phyloP scores from a whole-genome alignment of 1,140 invertebrate species.

The Marisa cornuarietis region DNA sequence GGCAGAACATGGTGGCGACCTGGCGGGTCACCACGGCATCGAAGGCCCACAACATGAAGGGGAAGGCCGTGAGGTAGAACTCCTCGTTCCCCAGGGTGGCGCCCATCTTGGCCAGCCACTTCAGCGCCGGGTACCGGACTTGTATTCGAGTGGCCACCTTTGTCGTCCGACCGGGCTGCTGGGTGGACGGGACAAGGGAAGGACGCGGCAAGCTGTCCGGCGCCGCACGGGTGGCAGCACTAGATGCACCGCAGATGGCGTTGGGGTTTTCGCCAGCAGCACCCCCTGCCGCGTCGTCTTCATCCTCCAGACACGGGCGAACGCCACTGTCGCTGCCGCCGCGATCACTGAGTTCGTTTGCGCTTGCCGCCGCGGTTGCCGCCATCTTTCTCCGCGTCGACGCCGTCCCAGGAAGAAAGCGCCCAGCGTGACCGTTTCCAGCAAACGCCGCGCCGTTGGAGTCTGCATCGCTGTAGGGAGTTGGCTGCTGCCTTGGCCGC shows the following conservation, averaged over 20 bases:
- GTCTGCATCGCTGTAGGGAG: no score
- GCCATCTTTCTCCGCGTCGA: no score
- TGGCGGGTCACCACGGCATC: constrained; percentile 62
- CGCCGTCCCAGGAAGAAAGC: no score
- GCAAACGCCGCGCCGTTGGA: no score
- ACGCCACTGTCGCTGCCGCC: no score
- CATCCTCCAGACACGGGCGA: background rate
- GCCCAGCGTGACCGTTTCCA: no score
- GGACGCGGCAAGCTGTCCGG: background rate
- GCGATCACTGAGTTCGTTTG: no score
- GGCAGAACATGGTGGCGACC: constrained; percentile 84
- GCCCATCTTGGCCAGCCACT: constrained; percentile 84
- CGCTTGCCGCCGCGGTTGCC: no score
- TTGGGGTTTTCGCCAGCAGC: constrained; percentile 10
- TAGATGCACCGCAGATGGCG: background rate
- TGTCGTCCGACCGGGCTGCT: background rate
- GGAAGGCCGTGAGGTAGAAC: constrained; percentile 73
- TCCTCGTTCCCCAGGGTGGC: constrained; percentile 87
- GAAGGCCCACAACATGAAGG: constrained; percentile 94
- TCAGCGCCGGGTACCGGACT: constrained; percentile 86
- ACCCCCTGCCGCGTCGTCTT: background rate
- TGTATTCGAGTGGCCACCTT: constrained; percentile 57
- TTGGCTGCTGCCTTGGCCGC: no score
- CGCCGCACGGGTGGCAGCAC: no score
- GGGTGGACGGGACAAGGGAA: background rate